Evolutionary conservation across 2,797 vertebrate genomes (phyloP).

Genomic region (Phylloscopus collybita): DNA sequence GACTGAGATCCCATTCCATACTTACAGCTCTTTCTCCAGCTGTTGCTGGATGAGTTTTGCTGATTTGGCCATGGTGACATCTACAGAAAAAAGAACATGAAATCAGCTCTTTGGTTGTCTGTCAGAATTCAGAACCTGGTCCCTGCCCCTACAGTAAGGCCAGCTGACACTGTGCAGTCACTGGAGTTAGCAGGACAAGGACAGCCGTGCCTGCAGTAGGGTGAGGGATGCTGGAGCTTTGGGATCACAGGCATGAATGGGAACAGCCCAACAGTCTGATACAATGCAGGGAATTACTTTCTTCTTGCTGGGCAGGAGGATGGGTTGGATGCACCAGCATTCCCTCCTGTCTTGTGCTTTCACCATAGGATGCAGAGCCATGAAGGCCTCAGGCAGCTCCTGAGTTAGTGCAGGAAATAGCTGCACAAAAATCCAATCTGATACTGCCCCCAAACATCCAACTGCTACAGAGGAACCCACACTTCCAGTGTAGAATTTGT

Average conservation of each 20-base stretch:
- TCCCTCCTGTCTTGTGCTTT: neutral
- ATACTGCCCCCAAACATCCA: neutral
- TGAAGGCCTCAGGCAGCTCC: neutral
- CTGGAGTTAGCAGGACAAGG: neutral
- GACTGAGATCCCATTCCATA: constrained; percentile 36
- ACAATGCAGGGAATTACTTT: neutral
- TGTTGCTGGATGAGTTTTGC: constrained; percentile 97
- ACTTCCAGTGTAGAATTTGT: neutral
- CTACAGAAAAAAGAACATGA: constrained; percentile 71
- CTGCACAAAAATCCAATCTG: neutral
- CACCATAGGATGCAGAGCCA: accelerated
- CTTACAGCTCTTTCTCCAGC: constrained; percentile 98
- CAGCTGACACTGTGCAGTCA: neutral
- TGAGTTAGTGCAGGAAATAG: neutral
- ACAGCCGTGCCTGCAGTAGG: neutral
- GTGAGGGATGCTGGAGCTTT: neutral
- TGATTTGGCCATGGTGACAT: constrained; percentile 96
- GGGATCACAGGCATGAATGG: accelerated
- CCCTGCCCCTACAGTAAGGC: neutral
- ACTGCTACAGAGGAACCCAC: neutral
- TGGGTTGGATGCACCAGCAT: neutral
- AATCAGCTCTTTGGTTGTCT: neutral
- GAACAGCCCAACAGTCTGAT: neutral
- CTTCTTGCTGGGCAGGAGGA: neutral
- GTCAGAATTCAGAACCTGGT: neutral